Evolutionary conservation across 2,888 invertebrate species (phyloP).

Genomic region (Spisula solida): DNA sequence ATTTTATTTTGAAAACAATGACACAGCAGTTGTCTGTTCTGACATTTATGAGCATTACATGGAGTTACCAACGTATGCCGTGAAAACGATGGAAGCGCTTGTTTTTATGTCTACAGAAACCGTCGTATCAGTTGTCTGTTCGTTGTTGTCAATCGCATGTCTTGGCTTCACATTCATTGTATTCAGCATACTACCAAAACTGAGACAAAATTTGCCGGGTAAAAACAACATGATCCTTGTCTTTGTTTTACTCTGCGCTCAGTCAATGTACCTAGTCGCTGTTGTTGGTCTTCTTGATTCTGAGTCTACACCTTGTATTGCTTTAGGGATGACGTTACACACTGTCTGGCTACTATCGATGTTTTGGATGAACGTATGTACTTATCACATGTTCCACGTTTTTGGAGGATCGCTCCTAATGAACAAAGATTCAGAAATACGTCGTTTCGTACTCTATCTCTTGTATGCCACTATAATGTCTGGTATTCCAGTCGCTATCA

Average conservation of each 20-base stretch:
- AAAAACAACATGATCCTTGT: conserved; percentile 50
- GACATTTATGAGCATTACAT: conserved; percentile 9
- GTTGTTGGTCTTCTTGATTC: not conserved
- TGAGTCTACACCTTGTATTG: conserved; percentile 31
- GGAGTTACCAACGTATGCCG: no score
- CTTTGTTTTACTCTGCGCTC: not conserved
- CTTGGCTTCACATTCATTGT: conserved; percentile 45
- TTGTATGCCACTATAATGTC: conserved; percentile 35
- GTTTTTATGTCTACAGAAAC: not conserved
- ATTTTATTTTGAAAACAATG: conserved; percentile 18
- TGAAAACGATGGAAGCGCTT: not conserved
- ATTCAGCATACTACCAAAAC: conserved; percentile 32
- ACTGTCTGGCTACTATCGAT: conserved; percentile 55
- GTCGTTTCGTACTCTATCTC: conserved; percentile 36
- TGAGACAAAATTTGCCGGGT: conserved; percentile 55
- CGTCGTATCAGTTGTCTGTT: conserved; percentile 37
- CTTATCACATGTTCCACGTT: conserved; percentile 49
- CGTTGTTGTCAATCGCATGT: conserved; percentile 46
- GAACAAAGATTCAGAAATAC: not conserved
- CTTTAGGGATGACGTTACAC: conserved; percentile 46
- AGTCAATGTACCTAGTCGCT: conserved; percentile 19
- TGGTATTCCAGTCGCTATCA: conserved; percentile 32
- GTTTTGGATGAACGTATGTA: conserved; percentile 48
- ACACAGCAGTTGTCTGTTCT: conserved; percentile 12
- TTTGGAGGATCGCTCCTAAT: not conserved